These are phyloP conservation scores for Coendou prehensilis DNA, from an alignment of 2,797 vertebrate species.

Conservation along the genomic window DNA sequence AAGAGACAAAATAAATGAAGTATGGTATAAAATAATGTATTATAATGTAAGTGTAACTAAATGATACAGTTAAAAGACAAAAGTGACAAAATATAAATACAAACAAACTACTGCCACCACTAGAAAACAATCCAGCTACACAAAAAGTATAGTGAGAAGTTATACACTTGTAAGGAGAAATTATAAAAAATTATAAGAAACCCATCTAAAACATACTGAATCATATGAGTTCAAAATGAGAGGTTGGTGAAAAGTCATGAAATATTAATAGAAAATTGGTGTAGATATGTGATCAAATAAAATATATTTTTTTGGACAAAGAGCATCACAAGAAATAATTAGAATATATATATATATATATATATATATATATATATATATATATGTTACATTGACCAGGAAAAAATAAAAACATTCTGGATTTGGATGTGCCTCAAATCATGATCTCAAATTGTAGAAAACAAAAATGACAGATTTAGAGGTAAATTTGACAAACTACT, in stretches of 20 bases:
- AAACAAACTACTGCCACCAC: not conserved
- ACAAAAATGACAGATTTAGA: constrained; percentile 14
- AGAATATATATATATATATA: too few relatives aligned
- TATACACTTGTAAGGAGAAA: not conserved
- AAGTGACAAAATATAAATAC: not conserved
- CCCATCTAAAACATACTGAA: not conserved
- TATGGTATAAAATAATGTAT: not conserved
- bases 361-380: not conserved
- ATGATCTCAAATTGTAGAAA: not conserved
- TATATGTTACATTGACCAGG: not conserved
- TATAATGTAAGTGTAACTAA: not conserved
- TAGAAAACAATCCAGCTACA: not conserved
- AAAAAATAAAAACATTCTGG: not conserved
- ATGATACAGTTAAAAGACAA: not conserved
- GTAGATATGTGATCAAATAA: not conserved
- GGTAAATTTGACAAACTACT: not conserved
- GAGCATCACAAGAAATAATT: not conserved
- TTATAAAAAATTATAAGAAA: not conserved
- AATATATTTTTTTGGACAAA: not conserved
- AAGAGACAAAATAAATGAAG: not conserved
- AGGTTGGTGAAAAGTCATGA: not conserved
- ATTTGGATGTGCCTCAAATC: not conserved
- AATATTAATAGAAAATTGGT: constrained; percentile 15
- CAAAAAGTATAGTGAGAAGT: not conserved
- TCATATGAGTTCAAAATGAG: not conserved